Evolutionary conservation across 2,113 vertebrate genomes (phyloP).

Genomic region (Hippotragus niger): DNA sequence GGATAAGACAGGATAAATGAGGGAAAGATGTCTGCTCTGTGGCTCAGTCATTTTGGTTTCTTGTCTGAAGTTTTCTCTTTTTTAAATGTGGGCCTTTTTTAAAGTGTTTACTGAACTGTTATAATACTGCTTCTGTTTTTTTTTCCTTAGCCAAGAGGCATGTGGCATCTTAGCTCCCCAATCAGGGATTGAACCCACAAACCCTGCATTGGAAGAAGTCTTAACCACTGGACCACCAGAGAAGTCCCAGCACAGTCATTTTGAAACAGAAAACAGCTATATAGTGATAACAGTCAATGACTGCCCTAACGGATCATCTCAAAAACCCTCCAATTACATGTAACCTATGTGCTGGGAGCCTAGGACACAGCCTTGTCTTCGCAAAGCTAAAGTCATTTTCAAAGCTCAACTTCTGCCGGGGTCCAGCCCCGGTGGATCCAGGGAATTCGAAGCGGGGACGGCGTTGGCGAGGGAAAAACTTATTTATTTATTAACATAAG

Average conservation of each 20-base stretch:
- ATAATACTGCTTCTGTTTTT: not conserved
- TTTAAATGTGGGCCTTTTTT: not conserved
- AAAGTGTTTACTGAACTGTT: not conserved
- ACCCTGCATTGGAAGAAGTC: not conserved
- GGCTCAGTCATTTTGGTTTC: not conserved
- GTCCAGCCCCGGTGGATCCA: too few relatives aligned
- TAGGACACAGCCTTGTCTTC: not conserved
- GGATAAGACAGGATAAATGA: not conserved
- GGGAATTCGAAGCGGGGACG: too few relatives aligned
- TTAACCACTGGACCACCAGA: not conserved
- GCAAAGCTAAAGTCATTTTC: not conserved
- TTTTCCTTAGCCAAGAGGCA: not conserved
- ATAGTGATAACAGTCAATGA: not conserved
- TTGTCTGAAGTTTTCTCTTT: not conserved
- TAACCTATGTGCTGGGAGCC: not conserved
- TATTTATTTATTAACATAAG: too few relatives aligned
- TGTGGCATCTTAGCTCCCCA: not conserved
- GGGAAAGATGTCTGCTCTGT: not conserved
- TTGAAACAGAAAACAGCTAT: not conserved
- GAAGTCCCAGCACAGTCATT: not conserved
- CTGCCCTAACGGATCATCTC: not conserved
- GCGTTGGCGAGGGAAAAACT: too few relatives aligned
- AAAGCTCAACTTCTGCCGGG: not conserved
- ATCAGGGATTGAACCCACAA: not conserved
- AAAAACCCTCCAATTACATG: not conserved